Evolutionary conservation across 2,888 invertebrate species (phyloP).

Genomic region (Maniola hyperantus): DNA sequence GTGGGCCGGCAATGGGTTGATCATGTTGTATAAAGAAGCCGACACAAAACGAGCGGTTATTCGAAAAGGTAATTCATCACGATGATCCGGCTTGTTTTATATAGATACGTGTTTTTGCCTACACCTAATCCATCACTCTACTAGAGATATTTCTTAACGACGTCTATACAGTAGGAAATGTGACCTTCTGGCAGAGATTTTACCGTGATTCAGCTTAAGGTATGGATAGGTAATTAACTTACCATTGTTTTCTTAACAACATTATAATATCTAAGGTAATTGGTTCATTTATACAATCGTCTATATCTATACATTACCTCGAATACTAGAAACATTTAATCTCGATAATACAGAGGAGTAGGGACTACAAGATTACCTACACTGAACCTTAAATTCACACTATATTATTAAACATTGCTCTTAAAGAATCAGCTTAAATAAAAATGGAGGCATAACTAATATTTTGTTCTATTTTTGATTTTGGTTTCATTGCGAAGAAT

Average conservation of each 20-base stretch:
- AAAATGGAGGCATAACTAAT: conserved; percentile 15
- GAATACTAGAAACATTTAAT: no score
- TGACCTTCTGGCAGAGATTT: conserved; percentile 19
- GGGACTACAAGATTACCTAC: no score
- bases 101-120: conserved; percentile 23
- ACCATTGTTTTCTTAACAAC: background rate
- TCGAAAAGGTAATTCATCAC: conserved; percentile 36
- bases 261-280: no score
- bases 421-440: conserved; percentile 30
- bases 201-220: conserved; percentile 27
- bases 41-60: background rate
- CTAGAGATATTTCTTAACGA: conserved; percentile 22
- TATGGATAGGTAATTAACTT: background rate
- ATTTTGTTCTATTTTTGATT: conserved; percentile 79
- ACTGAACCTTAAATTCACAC: no score
- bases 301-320: no score
- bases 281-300: no score
- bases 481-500: conserved; percentile 86
- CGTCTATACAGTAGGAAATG: conserved; percentile 26
- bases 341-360: no score
- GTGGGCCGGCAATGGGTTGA: no score
- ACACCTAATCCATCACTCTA: conserved; percentile 32
- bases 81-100: conserved; percentile 29
- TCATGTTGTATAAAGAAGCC: conserved; percentile 2
- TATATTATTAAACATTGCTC: conserved; percentile 32